Percentiles rank a stretch among this genome's conserved stretches.
These are phyloP conservation scores for Radopholus similis DNA, from an alignment of 1,140 invertebrate genomes.

Conservation along the genomic window DNA sequence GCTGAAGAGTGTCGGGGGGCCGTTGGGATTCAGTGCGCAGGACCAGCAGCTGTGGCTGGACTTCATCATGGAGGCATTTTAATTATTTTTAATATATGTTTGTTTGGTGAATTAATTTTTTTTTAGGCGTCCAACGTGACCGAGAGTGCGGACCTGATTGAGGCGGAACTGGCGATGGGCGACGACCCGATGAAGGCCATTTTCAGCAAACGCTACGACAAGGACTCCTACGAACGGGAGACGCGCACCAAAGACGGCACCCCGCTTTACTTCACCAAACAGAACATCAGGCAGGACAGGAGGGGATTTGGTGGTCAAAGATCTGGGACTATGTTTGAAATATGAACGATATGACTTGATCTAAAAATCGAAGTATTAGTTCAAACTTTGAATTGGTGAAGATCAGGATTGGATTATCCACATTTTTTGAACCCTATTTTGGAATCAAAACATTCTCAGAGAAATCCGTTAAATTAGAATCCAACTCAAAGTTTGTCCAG, in stretches of 20 bases:
- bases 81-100: too few relatives aligned
- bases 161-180: not conserved
- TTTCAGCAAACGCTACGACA: not conserved
- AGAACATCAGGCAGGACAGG: constrained; percentile 46
- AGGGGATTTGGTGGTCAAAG: not conserved
- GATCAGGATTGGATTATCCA: too few relatives aligned
- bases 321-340: too few relatives aligned
- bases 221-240: constrained; percentile 33
- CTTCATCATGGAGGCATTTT: constrained; percentile 36
- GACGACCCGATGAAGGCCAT: not conserved
- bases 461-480: too few relatives aligned
- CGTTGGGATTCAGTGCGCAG: constrained; percentile 19
- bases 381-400: too few relatives aligned
- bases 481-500: too few relatives aligned
- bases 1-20: constrained; percentile 24
- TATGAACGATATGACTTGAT: too few relatives aligned
- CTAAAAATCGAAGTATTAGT: too few relatives aligned
- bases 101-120: too few relatives aligned
- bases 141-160: constrained; percentile 4
- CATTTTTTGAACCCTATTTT: too few relatives aligned
- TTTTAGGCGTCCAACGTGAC: constrained; percentile 15
- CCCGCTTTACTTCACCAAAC: constrained; percentile 55
- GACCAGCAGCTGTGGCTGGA: constrained; percentile 49
- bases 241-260: constrained; percentile 38
- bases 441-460: too few relatives aligned